A percentile compares a stretch with the other conserved stretches of the same genome.
Evolutionary conservation across 2,888 invertebrate genomes (phyloP).

Genomic region (Ormia ochracea): DNA sequence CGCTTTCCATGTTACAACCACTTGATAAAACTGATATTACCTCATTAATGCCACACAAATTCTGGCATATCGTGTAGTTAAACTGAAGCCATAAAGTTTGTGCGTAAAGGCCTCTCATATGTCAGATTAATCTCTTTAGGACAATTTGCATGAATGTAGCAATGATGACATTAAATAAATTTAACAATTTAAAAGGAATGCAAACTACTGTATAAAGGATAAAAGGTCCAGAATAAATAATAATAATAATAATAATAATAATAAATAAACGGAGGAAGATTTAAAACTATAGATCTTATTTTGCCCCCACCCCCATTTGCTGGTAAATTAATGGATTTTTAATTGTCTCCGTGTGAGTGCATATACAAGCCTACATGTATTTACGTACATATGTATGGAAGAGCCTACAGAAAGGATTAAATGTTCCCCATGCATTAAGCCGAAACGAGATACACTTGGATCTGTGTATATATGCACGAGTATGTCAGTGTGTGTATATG

Average conservation of each 20-base stretch:
- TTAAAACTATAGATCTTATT: conserved; percentile 17
- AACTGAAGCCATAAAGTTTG: conserved; percentile 51
- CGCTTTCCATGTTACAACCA: background rate
- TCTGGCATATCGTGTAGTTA: background rate
- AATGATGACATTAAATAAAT: conserved; percentile 53
- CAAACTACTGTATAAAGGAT: background rate
- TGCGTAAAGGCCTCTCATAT: conserved; percentile 45
- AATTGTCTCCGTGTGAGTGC: conserved; percentile 68
- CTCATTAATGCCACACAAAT: background rate
- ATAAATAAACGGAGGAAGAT: background rate
- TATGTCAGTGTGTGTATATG: background rate
- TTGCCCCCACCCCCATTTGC: conserved; percentile 30
- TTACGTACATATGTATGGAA: background rate
- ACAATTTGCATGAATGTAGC: conserved; percentile 44
- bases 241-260: no score
- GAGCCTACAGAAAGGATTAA: conserved; percentile 48
- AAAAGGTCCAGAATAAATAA: conserved; percentile 16
- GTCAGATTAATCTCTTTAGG: conserved; percentile 55
- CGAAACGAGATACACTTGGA: background rate
- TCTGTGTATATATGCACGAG: background rate
- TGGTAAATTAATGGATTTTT: conserved; percentile 73
- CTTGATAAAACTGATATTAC: background rate
- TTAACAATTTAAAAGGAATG: conserved; percentile 50
- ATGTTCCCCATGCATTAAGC: background rate
- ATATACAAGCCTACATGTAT: background rate